These are phyloP conservation scores for Pachycephala philippinensis DNA, from an alignment of 2,113 vertebrate species.

Conservation along the genomic window DNA sequence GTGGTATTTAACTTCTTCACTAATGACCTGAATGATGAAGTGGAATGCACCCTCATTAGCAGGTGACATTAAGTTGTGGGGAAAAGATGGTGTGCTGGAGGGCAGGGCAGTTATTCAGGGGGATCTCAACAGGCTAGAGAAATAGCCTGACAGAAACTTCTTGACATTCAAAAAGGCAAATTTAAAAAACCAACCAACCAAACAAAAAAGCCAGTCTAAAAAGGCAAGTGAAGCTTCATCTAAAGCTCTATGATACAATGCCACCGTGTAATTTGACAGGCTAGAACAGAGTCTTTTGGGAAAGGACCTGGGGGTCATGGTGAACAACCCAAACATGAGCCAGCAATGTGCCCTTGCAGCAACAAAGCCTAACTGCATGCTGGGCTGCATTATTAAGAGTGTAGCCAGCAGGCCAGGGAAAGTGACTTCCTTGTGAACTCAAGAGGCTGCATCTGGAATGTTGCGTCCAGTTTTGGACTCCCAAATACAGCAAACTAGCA, in stretches of 20 bases:
- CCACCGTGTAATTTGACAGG: neutral
- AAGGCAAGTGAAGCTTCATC: neutral
- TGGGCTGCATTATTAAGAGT: neutral
- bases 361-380: neutral
- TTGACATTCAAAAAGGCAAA: neutral
- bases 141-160: neutral
- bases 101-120: neutral
- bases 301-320: neutral
- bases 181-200: neutral
- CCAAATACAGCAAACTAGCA: neutral
- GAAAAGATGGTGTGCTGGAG: neutral
- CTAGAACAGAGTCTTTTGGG: neutral
- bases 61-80: neutral
- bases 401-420: neutral
- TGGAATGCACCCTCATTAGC: neutral
- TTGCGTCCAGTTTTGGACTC: neutral
- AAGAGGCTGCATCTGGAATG: neutral
- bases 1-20: neutral
- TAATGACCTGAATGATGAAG: neutral
- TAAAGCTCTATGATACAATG: neutral
- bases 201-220: neutral
- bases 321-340: neutral
- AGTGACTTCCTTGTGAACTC: neutral
- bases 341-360: neutral
- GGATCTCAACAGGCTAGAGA: neutral